phyloP scores from a whole-genome alignment of 2,797 vertebrate genomes.

The Nannoperca australis region DNA sequence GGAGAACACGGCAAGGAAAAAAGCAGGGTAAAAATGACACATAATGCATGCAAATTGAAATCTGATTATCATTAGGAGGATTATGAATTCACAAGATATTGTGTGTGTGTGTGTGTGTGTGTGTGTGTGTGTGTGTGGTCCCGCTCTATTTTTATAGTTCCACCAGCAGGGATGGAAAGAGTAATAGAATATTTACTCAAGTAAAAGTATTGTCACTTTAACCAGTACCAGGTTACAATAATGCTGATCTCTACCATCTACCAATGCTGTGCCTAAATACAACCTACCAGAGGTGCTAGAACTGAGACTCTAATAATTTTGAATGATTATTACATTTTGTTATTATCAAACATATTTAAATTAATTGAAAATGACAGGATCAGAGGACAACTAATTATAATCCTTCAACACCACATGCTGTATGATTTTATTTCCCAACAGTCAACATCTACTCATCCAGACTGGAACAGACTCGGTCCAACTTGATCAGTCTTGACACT shows the following conservation, averaged over 20 bases:
- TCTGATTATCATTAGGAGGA: constrained; percentile 6
- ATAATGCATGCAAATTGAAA: constrained; percentile 42
- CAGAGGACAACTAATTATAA: no score
- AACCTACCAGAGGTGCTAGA: neutral
- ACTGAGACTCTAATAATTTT: neutral
- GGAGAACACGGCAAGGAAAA: constrained; percentile 1
- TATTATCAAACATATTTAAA: neutral
- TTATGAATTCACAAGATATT: constrained; percentile 16
- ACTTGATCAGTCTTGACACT: neutral
- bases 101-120: constrained; percentile 29
- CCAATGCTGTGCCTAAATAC: neutral
- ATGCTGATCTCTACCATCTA: no score
- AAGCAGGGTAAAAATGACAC: constrained; percentile 21
- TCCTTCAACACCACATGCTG: no score
- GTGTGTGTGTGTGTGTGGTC: constrained; percentile 20
- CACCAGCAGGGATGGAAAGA: neutral
- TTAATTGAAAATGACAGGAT: neutral
- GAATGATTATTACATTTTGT: neutral
- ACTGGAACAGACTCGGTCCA: neutral
- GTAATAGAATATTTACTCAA: no score
- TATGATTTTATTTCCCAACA: no score
- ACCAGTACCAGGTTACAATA: no score
- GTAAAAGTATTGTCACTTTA: no score
- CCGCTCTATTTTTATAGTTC: constrained; percentile 17
- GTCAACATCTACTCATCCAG: neutral